Conservation (phyloP, 2,113 vertebrate species). For the Calypte anna region DNA sequence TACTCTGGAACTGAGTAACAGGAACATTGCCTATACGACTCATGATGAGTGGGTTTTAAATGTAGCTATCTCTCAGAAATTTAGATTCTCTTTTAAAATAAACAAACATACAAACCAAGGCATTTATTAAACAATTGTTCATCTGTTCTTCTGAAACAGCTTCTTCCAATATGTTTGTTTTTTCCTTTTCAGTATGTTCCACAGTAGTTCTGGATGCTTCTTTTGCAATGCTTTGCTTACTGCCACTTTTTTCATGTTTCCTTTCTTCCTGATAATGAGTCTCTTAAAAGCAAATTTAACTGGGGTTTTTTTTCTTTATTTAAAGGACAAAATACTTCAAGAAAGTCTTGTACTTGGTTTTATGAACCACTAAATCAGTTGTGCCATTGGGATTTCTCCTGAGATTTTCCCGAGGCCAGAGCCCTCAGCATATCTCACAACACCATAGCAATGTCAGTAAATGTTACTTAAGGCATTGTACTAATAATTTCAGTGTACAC, state of each 20-base stretch:
- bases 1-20: not conserved
- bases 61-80: slow-evolving; percentile 3
- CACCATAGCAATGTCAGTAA: not conserved
- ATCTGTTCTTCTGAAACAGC: not conserved
- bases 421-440: not conserved
- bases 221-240: not conserved
- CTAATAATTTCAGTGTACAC: not conserved
- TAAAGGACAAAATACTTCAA: not conserved
- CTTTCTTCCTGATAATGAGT: not conserved
- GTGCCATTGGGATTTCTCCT: not conserved
- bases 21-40: slow-evolving; percentile 3
- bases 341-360: not conserved
- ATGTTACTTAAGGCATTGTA: not conserved
- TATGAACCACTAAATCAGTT: not conserved
- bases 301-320: not conserved
- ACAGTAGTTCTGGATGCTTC: not conserved
- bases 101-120: not conserved
- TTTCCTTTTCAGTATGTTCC: not conserved
- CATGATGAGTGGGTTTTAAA: slow-evolving; percentile 12
- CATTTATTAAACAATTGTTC: not conserved
- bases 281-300: not conserved
- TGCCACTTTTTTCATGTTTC: not conserved
- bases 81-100: slow-evolving; percentile 38
- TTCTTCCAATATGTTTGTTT: not conserved
- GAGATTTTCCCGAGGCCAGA: not conserved